phyloP scores from a whole-genome alignment of 2,888 invertebrate species.

The Antheraea yamamai region DNA sequence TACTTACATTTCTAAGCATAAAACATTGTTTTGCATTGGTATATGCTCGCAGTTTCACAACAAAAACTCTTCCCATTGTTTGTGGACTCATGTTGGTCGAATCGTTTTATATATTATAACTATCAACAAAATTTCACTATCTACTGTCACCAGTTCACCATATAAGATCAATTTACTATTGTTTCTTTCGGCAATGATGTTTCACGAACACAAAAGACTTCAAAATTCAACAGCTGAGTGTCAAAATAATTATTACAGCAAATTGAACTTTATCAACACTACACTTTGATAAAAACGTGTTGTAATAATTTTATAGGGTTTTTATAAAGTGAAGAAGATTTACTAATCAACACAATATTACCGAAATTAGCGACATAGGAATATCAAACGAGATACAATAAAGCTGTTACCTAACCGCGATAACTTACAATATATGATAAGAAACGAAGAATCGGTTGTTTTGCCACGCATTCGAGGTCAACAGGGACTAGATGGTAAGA shows the following conservation, averaged over 20 bases:
- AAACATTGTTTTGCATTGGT: slow-evolving; percentile 38
- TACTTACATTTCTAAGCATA: slow-evolving; percentile 46
- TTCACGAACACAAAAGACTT: not conserved
- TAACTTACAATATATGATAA: slow-evolving; percentile 43
- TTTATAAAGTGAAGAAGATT: not conserved
- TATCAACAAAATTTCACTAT: not conserved
- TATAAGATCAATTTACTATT: not conserved
- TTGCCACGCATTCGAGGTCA: slow-evolving; percentile 52
- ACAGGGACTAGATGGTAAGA: slow-evolving; percentile 31
- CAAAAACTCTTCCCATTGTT: slow-evolving; percentile 39
- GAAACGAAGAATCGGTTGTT: slow-evolving; percentile 41
- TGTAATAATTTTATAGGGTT: not conserved
- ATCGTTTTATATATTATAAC: not conserved
- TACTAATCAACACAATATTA: not conserved
- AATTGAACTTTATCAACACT: slow-evolving; percentile 14
- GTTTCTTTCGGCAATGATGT: not conserved
- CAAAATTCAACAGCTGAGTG: slow-evolving; percentile 15
- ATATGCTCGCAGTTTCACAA: slow-evolving; percentile 41
- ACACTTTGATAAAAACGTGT: not conserved
- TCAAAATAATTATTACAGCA: slow-evolving; percentile 3
- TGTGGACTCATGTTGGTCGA: slow-evolving; percentile 38
- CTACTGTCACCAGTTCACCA: not conserved
- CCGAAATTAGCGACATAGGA: not conserved
- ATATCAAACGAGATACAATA: slow-evolving; percentile 13
- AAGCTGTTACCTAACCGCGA: slow-evolving; percentile 38